Evolutionary conservation across 2,888 invertebrate genomes (phyloP).

Genomic region (Corbicula japonica): DNA sequence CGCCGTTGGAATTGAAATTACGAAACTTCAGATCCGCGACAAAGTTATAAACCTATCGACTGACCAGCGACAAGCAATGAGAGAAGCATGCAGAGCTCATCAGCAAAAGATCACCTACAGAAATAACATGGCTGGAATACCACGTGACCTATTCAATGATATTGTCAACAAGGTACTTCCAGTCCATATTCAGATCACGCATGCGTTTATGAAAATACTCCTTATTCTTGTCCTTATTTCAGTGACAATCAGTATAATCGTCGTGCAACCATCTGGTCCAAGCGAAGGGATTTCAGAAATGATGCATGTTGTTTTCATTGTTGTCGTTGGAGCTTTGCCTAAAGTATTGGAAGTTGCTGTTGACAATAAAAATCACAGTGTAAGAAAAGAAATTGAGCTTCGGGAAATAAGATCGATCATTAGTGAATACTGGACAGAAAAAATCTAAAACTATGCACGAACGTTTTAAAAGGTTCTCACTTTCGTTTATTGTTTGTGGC

Average conservation of each 20-base stretch:
- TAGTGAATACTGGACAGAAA: constrained; percentile 6
- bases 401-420: constrained; percentile 22
- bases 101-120: not conserved
- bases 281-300: constrained; percentile 43
- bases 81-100: not conserved
- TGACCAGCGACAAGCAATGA: constrained; percentile 5
- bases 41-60: not conserved
- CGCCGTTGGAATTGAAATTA: not conserved
- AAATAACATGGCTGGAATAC: constrained; percentile 32
- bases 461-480: no score
- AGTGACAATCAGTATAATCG: constrained; percentile 1
- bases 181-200: constrained; percentile 35
- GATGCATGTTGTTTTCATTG: constrained; percentile 59
- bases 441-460: no score
- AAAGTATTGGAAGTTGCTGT: constrained; percentile 45
- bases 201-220: constrained; percentile 17
- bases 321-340: constrained; percentile 55
- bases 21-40: constrained; percentile 14
- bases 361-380: constrained; percentile 23
- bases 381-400: constrained; percentile 41
- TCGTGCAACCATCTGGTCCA: constrained; percentile 6
- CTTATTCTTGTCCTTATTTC: constrained; percentile 27
- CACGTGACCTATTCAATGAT: constrained; percentile 30
- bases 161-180: constrained; percentile 27
- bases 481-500: no score